phyloP scores from a whole-genome alignment of 2,797 vertebrate species.

The Tokudaia muenninki region DNA sequence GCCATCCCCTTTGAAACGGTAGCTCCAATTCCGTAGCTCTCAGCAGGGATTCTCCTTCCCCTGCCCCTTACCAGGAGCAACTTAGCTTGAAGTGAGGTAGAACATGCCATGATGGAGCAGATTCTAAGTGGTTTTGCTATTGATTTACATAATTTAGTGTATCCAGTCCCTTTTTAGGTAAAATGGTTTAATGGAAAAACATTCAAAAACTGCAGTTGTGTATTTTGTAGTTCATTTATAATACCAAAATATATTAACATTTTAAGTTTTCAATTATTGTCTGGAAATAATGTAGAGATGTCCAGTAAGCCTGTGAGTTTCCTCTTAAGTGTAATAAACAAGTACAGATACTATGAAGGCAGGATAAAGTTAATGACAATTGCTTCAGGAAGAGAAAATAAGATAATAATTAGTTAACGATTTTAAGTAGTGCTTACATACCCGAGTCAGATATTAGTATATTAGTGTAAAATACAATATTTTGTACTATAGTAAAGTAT shows the following conservation, averaged over 20 bases:
- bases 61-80: background rate
- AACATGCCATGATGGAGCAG: background rate
- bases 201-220: background rate
- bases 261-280: slow-evolving; percentile 6
- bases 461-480: too few species aligned
- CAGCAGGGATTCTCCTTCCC: background rate
- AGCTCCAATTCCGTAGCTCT: slow-evolving; percentile 27
- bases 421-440: background rate
- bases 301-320: slow-evolving; percentile 28
- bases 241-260: background rate
- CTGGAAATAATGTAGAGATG: background rate
- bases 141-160: background rate
- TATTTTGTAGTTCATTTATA: background rate
- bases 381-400: background rate
- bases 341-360: background rate
- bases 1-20: slow-evolving; percentile 40
- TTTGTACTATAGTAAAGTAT: too few species aligned
- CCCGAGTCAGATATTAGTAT: background rate
- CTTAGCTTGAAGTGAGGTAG: slow-evolving; percentile 41
- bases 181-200: background rate
- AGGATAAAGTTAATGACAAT: background rate
- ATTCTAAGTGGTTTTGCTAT: background rate
- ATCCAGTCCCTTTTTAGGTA: background rate
- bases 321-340: background rate
- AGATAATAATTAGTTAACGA: background rate